Base-by-base conservation (phyloP, 2,888 invertebrate genomes). In the Pristionchus exspectatus region DNA sequence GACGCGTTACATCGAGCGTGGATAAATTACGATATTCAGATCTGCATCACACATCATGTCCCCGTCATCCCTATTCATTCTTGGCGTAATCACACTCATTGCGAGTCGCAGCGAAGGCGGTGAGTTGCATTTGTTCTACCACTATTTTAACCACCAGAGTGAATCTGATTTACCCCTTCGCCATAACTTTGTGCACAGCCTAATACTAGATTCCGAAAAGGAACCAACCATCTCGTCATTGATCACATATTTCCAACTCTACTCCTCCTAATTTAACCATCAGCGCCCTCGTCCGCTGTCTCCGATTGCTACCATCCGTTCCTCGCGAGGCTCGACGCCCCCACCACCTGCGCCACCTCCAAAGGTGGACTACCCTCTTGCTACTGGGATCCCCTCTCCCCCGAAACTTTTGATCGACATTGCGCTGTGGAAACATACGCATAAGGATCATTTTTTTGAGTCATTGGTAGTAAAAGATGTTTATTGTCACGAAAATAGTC, bases 281-380 rank as follows among this genome's bases (percentile, higher is more conserved):
- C 87, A 87, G 87, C 87, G 0, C 87, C 87, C 2, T 87, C 87
- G 7, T 66, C 87, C 56, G 59, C 84, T 44, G 27, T 87, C 87
- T 87, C 87, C 87, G 66, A 87, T 27, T 87, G 87, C 54, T 87
- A 87, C 21, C 87, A 87, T 69, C 87, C 87, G 44, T 87, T 87
- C 87, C 44, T 87, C 50, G 63, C 87, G 1, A 44, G 87, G 14
- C 44, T 87, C 27, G 69, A 69, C 66, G 38, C 87, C 30, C 87
- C 87, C 63, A 69, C 87, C 56, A 69, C 87, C 2, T 87, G 87
- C 24, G 38, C 87, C 44, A 44, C 87, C 44, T 12, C 87, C 63
- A 69, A 87, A 87, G 87, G 87, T 87, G 30, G 24, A 38, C 50
- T n/a, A 38, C 38, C 10, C 21, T 38, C 74, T 38, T 74, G 21